Conservation (phyloP, 2,113 vertebrate species). For the Rhipidura dahli region DNA sequence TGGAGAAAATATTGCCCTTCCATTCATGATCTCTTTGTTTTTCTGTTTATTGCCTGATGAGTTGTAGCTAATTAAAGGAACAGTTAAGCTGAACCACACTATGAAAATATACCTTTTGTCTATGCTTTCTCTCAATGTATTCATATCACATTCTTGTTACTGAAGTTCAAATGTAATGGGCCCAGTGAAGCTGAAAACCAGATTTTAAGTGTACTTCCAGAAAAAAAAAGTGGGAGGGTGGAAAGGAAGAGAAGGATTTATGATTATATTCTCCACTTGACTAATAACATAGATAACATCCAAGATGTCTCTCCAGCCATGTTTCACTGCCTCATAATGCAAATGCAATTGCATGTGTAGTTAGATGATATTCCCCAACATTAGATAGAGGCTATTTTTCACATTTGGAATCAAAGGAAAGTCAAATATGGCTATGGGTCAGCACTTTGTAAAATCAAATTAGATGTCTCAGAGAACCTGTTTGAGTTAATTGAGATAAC, state of each 20-base stretch:
- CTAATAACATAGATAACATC: slow-evolving; percentile 47
- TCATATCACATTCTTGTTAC: slow-evolving; percentile 5
- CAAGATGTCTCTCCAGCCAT: slow-evolving; percentile 20
- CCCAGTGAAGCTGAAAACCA: slow-evolving; percentile 53
- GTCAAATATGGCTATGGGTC: slow-evolving; percentile 7
- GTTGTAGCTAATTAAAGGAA: slow-evolving; percentile 50
- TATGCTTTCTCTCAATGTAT: background rate
- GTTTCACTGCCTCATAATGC: slow-evolving; percentile 9
- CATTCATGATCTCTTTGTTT: slow-evolving; percentile 28
- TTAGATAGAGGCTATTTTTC: slow-evolving; percentile 35
- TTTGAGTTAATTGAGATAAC: slow-evolving; percentile 26
- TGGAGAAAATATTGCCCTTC: slow-evolving; percentile 21
- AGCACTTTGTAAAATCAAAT: slow-evolving; percentile 17
- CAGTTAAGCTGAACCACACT: slow-evolving; percentile 15
- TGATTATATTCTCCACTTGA: slow-evolving; percentile 32
- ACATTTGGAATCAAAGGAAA: slow-evolving; percentile 33
- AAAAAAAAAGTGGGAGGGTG: background rate
- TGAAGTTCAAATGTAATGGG: slow-evolving; percentile 56
- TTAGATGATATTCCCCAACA: background rate
- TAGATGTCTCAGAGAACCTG: background rate
- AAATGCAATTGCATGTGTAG: slow-evolving; percentile 24
- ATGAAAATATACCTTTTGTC: slow-evolving; percentile 37
- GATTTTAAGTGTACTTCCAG: slow-evolving; percentile 36
- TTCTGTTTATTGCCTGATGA: slow-evolving; percentile 58
- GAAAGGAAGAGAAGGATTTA: slow-evolving; percentile 28